Conservation (phyloP, 2,113 vertebrate species). For the Phasianus colchicus region DNA sequence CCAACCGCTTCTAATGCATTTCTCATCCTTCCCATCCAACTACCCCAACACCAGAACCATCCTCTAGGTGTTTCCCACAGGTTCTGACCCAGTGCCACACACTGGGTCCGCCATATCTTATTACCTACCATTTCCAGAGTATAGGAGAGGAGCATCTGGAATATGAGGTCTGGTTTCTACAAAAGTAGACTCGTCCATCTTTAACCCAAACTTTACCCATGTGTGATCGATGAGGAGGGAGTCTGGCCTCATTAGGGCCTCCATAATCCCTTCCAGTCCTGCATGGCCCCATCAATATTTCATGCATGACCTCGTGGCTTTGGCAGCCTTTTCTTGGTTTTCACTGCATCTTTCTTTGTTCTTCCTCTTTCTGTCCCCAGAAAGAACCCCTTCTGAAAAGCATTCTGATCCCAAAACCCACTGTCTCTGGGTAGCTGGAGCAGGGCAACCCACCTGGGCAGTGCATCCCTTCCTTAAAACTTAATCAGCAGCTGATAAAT, state of each 20-base stretch:
- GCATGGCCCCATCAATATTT: constrained; percentile 15
- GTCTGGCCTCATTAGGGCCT: background rate
- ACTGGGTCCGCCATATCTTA: accelerated
- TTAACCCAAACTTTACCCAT: background rate
- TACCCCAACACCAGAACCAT: background rate
- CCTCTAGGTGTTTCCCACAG: background rate
- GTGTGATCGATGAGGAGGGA: background rate
- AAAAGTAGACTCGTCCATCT: background rate
- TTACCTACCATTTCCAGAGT: background rate
- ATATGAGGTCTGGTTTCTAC: background rate
- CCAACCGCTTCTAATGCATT: background rate
- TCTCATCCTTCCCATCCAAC: background rate
- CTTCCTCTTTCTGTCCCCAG: background rate
- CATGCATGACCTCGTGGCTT: background rate
- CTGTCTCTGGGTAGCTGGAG: background rate
- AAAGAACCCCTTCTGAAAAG: background rate
- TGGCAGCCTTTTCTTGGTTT: constrained; percentile 1
- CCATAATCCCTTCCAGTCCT: background rate
- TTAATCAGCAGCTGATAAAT: constrained; percentile 69
- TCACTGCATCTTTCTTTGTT: background rate
- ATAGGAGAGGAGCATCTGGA: background rate
- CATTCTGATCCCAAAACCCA: accelerated
- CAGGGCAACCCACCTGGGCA: background rate
- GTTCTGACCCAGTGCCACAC: accelerated
- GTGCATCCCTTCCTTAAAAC: constrained; percentile 54